phyloP scores from a whole-genome alignment of 1,140 invertebrate genomes.

The Trissolcus basalis region DNA sequence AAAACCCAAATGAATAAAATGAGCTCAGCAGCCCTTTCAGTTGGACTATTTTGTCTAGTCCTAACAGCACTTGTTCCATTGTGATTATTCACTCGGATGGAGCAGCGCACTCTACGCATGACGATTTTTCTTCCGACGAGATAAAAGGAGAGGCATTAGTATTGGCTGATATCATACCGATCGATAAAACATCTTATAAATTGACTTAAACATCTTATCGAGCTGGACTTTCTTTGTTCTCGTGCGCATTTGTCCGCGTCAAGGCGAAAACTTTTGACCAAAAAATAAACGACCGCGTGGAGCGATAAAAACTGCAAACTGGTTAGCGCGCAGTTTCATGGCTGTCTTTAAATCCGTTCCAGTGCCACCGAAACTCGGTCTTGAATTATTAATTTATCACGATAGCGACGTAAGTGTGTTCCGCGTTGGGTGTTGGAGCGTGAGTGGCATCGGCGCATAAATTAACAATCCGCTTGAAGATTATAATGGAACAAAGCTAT shows the following conservation, averaged over 20 bases:
- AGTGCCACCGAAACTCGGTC: slow-evolving; percentile 21
- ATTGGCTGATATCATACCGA: no score
- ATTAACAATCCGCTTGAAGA: slow-evolving; percentile 49
- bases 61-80: no score
- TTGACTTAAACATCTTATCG: no score
- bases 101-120: no score
- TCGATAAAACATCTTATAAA: no score
- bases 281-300: no score
- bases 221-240: no score
- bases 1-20: slow-evolving; percentile 33
- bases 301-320: neutral
- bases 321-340: neutral
- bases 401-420: slow-evolving; percentile 34
- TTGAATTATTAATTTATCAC: slow-evolving; percentile 56
- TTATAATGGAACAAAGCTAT: slow-evolving; percentile 59
- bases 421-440: slow-evolving; percentile 29
- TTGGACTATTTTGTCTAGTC: no score
- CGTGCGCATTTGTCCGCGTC: slow-evolving; percentile 7
- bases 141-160: no score
- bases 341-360: slow-evolving; percentile 34
- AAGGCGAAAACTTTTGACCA: neutral
- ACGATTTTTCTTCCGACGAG: no score
- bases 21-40: neutral
- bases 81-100: no score
- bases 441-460: slow-evolving; percentile 51